Percentiles rank a stretch among this genome's conserved stretches.
These are phyloP conservation scores for Eulithis testata DNA, from an alignment of 2,888 invertebrate species.

Conservation along the genomic window DNA sequence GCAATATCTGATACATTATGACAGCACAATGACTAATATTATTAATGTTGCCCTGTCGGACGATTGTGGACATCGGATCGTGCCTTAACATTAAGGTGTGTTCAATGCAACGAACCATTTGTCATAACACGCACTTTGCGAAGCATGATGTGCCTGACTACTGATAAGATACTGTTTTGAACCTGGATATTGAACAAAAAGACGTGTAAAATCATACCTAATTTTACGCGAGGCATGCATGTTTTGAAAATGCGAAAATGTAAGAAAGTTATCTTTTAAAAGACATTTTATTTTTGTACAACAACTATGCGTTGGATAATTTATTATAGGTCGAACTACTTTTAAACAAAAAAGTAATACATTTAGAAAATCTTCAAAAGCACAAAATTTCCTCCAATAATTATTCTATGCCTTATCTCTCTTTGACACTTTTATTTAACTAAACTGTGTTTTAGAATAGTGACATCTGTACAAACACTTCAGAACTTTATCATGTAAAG, in stretches of 20 bases:
- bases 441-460: constrained; percentile 4
- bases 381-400: not conserved
- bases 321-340: too few relatives aligned
- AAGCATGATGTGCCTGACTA: constrained; percentile 68
- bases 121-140: constrained; percentile 60
- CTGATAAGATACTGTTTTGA: constrained; percentile 66
- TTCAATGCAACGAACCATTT: constrained; percentile 70
- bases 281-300: too few relatives aligned
- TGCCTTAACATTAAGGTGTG: constrained; percentile 77
- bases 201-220: not conserved
- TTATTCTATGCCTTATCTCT: too few relatives aligned
- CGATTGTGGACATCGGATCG: constrained; percentile 61
- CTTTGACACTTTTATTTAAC: not conserved
- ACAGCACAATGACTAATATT: constrained; percentile 73
- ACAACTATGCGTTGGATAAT: too few relatives aligned
- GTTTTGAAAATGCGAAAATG: too few relatives aligned
- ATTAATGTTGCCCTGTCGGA: constrained; percentile 78
- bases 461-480: constrained; percentile 39
- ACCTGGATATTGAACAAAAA: not conserved
- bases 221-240: too few relatives aligned
- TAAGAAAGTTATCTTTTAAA: too few relatives aligned
- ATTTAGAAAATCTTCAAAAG: not conserved
- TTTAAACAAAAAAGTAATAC: too few relatives aligned
- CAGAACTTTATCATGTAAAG: constrained; percentile 23
- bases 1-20: constrained; percentile 56